phyloP scores from a whole-genome alignment of 2,888 invertebrate genomes.

The Hypena proboscidalis region DNA sequence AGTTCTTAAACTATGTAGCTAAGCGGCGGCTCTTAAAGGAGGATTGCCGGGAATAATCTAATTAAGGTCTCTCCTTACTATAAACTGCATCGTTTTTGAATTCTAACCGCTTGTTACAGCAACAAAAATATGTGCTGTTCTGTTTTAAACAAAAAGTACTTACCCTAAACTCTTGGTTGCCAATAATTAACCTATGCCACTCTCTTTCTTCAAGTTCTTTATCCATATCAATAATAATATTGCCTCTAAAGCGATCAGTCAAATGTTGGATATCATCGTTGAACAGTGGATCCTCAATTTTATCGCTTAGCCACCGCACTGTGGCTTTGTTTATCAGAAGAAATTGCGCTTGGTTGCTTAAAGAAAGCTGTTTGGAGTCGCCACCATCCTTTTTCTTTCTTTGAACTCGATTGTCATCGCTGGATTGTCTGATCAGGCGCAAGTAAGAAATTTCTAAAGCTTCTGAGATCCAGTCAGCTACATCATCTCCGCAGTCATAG shows the following conservation, averaged over 20 bases:
- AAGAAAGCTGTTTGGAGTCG: slow-evolving; percentile 74
- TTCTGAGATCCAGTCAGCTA: slow-evolving; percentile 92
- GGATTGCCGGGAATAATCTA: no score
- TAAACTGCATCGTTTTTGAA: background rate
- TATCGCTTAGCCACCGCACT: slow-evolving; percentile 88
- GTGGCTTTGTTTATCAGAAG: slow-evolving; percentile 92
- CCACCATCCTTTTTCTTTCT: slow-evolving; percentile 62
- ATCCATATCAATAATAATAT: slow-evolving; percentile 91
- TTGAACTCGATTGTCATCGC: slow-evolving; percentile 59
- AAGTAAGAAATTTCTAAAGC: slow-evolving; percentile 89
- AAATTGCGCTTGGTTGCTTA: slow-evolving; percentile 94
- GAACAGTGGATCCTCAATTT: slow-evolving; percentile 82
- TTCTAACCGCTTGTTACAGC: no score
- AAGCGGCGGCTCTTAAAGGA: no score
- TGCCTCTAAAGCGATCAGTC: slow-evolving; percentile 94
- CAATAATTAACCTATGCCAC: slow-evolving; percentile 88
- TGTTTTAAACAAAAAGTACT: slow-evolving; percentile 16
- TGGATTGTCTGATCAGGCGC: slow-evolving; percentile 87
- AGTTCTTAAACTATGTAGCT: no score
- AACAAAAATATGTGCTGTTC: no score
- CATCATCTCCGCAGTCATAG: slow-evolving; percentile 93
- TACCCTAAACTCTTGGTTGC: slow-evolving; percentile 88
- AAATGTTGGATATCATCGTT: slow-evolving; percentile 85
- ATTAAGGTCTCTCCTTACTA: no score
- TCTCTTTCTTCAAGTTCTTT: slow-evolving; percentile 91